Conservation (phyloP, 2,888 invertebrate genomes). For the Caenorhabditis sp. region DNA sequence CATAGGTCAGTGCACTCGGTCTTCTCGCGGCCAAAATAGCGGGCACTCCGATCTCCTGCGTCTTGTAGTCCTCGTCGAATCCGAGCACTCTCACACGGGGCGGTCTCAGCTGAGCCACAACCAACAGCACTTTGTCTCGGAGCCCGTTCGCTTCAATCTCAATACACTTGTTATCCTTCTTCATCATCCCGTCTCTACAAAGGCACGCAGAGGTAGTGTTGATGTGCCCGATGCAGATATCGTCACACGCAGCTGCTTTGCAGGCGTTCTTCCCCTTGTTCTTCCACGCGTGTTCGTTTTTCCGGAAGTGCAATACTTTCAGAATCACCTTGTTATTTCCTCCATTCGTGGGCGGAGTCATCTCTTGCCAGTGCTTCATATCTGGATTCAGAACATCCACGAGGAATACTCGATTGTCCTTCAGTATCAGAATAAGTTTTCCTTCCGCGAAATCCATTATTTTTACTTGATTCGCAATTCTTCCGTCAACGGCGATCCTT, state of each 20-base stretch:
- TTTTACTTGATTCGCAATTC: conserved; percentile 24
- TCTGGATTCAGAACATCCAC: conserved; percentile 2
- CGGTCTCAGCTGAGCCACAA: conserved; percentile 85
- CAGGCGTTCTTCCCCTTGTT: conserved; percentile 37
- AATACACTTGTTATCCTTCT: conserved; percentile 26
- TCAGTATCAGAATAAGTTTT: conserved; percentile 13
- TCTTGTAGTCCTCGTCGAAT: conserved; percentile 80
- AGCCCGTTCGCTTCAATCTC: neutral
- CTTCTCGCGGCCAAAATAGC: conserved; percentile 18
- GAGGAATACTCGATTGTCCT: conserved; percentile 23
- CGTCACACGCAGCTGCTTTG: conserved; percentile 50
- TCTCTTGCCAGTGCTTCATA: conserved; percentile 13
- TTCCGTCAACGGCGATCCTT: conserved; percentile 36
- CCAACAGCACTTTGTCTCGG: conserved; percentile 79
- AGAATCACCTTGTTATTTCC: neutral
- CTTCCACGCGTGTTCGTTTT: conserved; percentile 35
- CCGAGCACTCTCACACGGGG: conserved; percentile 84
- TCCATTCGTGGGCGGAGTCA: conserved; percentile 20
- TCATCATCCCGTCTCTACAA: conserved; percentile 29
- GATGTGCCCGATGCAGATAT: conserved; percentile 47
- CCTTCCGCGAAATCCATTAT: conserved; percentile 43
- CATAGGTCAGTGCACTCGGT: conserved; percentile 44
- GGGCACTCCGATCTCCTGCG: conserved; percentile 44
- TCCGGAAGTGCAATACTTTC: conserved; percentile 22
- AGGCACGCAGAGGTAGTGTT: neutral